These are phyloP conservation scores for Pollenia amentaria DNA, from an alignment of 2,888 invertebrate genomes.

Conservation along the genomic window DNA sequence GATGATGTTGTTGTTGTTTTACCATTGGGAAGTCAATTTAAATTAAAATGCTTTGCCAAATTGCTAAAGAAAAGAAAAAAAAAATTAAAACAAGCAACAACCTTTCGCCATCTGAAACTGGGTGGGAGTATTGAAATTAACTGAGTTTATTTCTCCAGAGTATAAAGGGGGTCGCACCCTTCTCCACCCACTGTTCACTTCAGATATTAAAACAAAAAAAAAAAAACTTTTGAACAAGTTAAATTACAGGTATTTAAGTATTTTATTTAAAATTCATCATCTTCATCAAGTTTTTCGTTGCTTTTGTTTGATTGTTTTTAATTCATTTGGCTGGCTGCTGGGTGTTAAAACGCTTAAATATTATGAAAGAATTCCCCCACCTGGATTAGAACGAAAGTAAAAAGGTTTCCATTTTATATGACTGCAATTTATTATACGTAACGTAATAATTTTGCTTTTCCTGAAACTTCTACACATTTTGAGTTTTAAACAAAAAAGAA, in stretches of 20 bases:
- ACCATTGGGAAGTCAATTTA: slow-evolving; percentile 76
- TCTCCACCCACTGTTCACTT: neutral
- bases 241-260: slow-evolving; percentile 83
- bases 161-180: slow-evolving; percentile 16
- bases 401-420: slow-evolving; percentile 69
- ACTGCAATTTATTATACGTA: slow-evolving; percentile 76
- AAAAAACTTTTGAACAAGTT: slow-evolving; percentile 77
- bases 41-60: slow-evolving; percentile 74
- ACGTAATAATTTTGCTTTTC: slow-evolving; percentile 66
- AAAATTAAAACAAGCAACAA: slow-evolving; percentile 59
- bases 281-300: slow-evolving; percentile 59
- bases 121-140: slow-evolving; percentile 69
- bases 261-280: slow-evolving; percentile 80
- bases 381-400: slow-evolving; percentile 21
- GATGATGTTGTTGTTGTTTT: slow-evolving; percentile 71
- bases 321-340: slow-evolving; percentile 46
- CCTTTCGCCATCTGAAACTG: slow-evolving; percentile 31
- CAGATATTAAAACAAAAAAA: neutral
- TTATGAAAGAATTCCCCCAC: neutral
- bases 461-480: neutral
- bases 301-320: slow-evolving; percentile 30
- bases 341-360: slow-evolving; percentile 76
- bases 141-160: slow-evolving; percentile 71
- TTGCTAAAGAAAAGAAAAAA: slow-evolving; percentile 42
- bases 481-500: slow-evolving; percentile 9